Percentiles rank a stretch among this genome's conserved stretches.
Evolutionary conservation across 2,888 invertebrate species (phyloP).

Genomic region (Pherbina coryleti): DNA sequence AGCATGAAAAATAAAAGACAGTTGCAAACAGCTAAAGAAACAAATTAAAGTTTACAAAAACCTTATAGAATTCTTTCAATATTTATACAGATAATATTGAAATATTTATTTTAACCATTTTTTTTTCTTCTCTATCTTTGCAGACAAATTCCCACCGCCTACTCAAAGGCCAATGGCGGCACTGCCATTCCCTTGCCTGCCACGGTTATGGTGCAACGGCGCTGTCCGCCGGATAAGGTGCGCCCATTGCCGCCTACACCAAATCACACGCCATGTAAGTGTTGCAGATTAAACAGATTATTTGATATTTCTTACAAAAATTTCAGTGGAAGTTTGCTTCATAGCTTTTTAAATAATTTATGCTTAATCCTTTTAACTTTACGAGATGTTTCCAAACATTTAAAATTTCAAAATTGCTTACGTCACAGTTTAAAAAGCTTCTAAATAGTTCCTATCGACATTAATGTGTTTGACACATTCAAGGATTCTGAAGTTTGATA

Average conservation of each 20-base stretch:
- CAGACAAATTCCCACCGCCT: conserved; percentile 79
- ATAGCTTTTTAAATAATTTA: neutral
- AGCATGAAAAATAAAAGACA: too few species aligned
- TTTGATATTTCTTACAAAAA: neutral
- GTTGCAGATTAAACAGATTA: neutral
- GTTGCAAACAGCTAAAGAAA: too few species aligned
- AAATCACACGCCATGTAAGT: conserved; percentile 71
- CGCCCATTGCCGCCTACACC: conserved; percentile 81
- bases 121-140: conserved; percentile 58
- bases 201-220: conserved; percentile 80
- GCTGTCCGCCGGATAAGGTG: conserved; percentile 84
- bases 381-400: too few species aligned
- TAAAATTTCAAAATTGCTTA: too few species aligned
- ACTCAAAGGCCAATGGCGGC: conserved; percentile 73
- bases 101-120: neutral
- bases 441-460: too few species aligned
- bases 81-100: too few species aligned
- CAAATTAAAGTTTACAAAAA: too few species aligned
- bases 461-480: too few species aligned
- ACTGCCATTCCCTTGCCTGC: conserved; percentile 86
- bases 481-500: too few species aligned
- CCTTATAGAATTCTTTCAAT: too few species aligned
- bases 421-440: too few species aligned
- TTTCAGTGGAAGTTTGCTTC: too few species aligned
- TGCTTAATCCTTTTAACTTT: neutral